Evolutionary conservation across 2,113 vertebrate genomes (phyloP).

Genomic region (Rhegmatorhina hoffmannsi): DNA sequence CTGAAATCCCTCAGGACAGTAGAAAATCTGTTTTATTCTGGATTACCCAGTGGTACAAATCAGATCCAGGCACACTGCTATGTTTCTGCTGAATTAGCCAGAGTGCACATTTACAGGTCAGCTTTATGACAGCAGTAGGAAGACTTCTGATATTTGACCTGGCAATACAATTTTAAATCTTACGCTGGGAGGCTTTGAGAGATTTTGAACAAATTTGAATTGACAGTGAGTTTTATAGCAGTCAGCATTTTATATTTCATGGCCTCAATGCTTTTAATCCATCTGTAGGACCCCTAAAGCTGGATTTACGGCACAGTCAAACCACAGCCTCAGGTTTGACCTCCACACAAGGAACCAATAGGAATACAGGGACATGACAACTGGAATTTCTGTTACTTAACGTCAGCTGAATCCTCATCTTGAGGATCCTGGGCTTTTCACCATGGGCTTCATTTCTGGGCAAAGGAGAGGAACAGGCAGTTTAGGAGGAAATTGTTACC

Average conservation of each 20-base stretch:
- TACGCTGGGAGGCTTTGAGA: not conserved
- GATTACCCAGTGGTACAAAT: not conserved
- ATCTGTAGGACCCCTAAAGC: not conserved
- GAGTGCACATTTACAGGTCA: constrained; percentile 23
- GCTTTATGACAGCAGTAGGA: not conserved
- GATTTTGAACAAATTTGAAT: constrained; percentile 49
- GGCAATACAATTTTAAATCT: constrained; percentile 48
- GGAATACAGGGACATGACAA: not conserved
- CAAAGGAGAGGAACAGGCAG: not conserved
- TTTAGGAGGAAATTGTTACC: not conserved
- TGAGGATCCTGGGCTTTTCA: not conserved
- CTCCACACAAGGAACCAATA: not conserved
- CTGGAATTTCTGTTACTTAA: not conserved
- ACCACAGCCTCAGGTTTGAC: not conserved
- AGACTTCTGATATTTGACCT: constrained; percentile 24
- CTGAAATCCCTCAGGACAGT: not conserved
- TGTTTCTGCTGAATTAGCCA: constrained; percentile 44
- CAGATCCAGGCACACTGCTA: not conserved
- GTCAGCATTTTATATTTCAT: constrained; percentile 22
- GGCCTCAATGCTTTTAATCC: not conserved
- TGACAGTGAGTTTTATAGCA: constrained; percentile 46
- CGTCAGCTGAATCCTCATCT: not conserved
- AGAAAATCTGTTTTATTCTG: not conserved
- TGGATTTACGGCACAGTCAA: constrained; percentile 28
- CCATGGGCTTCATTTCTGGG: not conserved